These are phyloP conservation scores for Agrenia bidenticulata DNA, from an alignment of 2,888 invertebrate genomes.

Conservation along the genomic window DNA sequence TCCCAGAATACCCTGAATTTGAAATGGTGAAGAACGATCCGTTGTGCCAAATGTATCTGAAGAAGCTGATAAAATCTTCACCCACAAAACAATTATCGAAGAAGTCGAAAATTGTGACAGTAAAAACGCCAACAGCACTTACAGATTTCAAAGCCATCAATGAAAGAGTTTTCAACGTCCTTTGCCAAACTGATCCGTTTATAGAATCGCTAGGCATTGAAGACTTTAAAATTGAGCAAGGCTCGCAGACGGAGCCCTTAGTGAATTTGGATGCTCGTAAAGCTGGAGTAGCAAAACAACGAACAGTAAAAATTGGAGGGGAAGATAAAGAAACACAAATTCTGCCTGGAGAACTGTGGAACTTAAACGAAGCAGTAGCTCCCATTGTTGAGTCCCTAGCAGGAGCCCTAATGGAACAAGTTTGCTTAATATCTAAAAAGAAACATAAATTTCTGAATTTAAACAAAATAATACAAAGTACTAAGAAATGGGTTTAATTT, in stretches of 20 bases:
- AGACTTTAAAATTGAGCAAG: neutral
- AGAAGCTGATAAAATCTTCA: neutral
- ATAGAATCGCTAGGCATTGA: constrained; percentile 1
- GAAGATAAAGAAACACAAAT: constrained; percentile 18
- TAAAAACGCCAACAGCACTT: neutral
- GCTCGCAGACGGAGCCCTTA: constrained; percentile 12
- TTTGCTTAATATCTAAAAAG: neutral
- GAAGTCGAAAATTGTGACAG: neutral
- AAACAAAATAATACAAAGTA: too few species aligned
- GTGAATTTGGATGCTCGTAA: neutral
- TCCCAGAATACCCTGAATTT: neutral
- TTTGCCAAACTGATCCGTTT: constrained; percentile 16
- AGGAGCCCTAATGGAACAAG: constrained; percentile 3
- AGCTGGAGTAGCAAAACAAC: neutral
- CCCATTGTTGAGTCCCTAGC: neutral
- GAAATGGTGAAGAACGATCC: constrained; percentile 20
- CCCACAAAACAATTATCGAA: neutral
- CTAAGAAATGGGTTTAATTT: too few species aligned
- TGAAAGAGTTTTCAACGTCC: neutral
- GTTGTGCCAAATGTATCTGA: constrained; percentile 3
- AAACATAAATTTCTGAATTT: too few species aligned
- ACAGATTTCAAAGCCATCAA: neutral
- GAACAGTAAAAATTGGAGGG: neutral
- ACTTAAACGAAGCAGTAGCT: neutral
- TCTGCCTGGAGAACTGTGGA: constrained; percentile 1